These are phyloP conservation scores for Drosophila putrida DNA, from an alignment of 2,888 invertebrate species.

Conservation along the genomic window DNA sequence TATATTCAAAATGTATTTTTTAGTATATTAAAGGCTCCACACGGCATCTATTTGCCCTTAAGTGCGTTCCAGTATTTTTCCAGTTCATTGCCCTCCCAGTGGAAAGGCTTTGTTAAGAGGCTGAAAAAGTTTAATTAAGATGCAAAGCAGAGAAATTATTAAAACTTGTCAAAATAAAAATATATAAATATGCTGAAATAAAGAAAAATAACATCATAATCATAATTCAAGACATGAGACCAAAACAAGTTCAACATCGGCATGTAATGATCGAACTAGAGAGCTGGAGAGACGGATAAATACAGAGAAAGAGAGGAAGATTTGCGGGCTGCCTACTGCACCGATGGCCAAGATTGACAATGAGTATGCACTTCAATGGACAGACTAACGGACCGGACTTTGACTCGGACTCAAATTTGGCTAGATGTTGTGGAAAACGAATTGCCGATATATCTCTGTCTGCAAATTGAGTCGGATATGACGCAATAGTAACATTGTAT, in stretches of 20 bases:
- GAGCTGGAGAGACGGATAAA: conserved; percentile 1
- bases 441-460: conserved; percentile 5
- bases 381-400: conserved; percentile 6
- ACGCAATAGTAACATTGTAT: conserved; percentile 77
- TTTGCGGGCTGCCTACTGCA: conserved; percentile 71
- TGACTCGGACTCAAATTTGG: conserved; percentile 1
- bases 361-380: conserved; percentile 55
- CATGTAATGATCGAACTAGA: conserved; percentile 12
- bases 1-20: neutral
- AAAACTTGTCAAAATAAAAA: conserved; percentile 31
- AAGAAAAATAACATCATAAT: conserved; percentile 9
- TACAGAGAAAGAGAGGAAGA: conserved; percentile 5
- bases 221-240: conserved; percentile 37
- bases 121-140: conserved; percentile 83
- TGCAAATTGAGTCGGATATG: conserved; percentile 59
- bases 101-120: conserved; percentile 84
- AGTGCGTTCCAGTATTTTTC: conserved; percentile 85
- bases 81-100: conserved; percentile 90
- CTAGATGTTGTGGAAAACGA: neutral
- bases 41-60: conserved; percentile 34
- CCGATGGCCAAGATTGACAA: conserved; percentile 78
- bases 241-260: conserved; percentile 54
- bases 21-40: neutral
- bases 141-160: conserved; percentile 22
- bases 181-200: conserved; percentile 2